Percentiles rank a stretch among this genome's conserved stretches.
Conservation (phyloP, 2,888 invertebrate species). For the Pantelozetes paolii region DNA sequence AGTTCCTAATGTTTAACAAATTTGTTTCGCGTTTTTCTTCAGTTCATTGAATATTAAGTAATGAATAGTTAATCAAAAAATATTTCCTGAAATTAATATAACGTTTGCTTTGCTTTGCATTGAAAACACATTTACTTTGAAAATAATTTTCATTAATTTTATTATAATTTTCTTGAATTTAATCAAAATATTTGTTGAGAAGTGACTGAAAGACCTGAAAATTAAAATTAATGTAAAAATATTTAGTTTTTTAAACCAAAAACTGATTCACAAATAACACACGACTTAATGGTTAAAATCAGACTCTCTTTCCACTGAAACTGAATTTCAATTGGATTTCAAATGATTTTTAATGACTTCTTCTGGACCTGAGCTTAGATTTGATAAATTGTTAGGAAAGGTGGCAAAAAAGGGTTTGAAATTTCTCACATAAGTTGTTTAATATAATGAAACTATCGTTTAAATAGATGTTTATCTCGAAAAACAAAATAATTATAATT, state of each 20-base stretch:
- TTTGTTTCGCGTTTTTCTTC: no score
- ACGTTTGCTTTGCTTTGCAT: background rate
- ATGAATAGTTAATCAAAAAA: no score
- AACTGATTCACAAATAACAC: no score
- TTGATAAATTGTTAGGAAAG: background rate
- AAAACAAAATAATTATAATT: no score
- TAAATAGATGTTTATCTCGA: background rate
- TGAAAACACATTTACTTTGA: background rate
- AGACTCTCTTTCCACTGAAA: no score
- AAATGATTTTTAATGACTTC: background rate
- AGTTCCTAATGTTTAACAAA: background rate
- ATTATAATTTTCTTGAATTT: no score
- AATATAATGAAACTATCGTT: background rate
- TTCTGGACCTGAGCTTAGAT: background rate
- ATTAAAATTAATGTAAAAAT: background rate
- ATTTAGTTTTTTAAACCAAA: conserved; percentile 7
- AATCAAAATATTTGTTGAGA: background rate
- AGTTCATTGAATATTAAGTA: no score
- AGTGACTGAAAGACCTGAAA: background rate
- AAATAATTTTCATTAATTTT: background rate
- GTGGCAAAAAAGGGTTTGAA: background rate
- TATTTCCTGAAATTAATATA: background rate
- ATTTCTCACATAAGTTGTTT: background rate
- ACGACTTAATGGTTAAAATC: no score
- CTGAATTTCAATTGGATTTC: background rate